phyloP scores from a whole-genome alignment of 2,888 invertebrate genomes.

The Syritta pipiens region DNA sequence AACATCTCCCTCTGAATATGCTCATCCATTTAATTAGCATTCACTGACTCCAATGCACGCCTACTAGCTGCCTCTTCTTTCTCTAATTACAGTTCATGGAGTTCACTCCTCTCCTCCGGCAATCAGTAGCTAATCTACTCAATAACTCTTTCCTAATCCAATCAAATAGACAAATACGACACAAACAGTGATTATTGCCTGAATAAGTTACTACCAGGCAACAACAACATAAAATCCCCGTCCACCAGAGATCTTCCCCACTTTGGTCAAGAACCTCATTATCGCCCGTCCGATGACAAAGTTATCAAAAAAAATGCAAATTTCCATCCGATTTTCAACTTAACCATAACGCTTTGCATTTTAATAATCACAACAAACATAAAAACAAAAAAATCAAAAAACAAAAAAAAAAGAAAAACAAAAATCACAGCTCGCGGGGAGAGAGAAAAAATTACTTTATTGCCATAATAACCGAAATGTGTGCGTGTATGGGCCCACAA shows the following conservation, averaged over 20 bases:
- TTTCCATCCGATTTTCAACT: conserved; percentile 61
- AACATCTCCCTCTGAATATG: too few species aligned
- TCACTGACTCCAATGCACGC: too few species aligned
- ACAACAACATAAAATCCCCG: background rate
- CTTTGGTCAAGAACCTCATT: conserved; percentile 66
- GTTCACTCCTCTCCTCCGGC: background rate
- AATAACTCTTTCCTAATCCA: conserved; percentile 31
- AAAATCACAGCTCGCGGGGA: conserved; percentile 18
- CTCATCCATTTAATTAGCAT: too few species aligned
- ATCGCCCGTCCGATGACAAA: conserved; percentile 57
- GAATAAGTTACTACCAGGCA: conserved; percentile 31
- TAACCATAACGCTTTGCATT: conserved; percentile 63
- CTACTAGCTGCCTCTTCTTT: too few species aligned
- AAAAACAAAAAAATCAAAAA: conserved; percentile 25
- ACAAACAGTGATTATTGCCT: conserved; percentile 10
- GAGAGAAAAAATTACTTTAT: conserved; percentile 56
- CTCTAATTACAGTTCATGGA: background rate
- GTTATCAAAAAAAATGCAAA: conserved; percentile 66
- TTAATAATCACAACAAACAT: conserved; percentile 60
- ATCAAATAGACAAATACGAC: conserved; percentile 24
- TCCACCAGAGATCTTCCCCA: conserved; percentile 24
- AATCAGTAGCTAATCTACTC: conserved; percentile 41
- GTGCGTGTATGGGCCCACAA: conserved; percentile 41
- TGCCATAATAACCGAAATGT: conserved; percentile 63
- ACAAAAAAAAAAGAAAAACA: conserved; percentile 21